These are phyloP conservation scores for Montipora capitata DNA, from an alignment of 92 coral and sea anemone species.

Conservation along the genomic window DNA sequence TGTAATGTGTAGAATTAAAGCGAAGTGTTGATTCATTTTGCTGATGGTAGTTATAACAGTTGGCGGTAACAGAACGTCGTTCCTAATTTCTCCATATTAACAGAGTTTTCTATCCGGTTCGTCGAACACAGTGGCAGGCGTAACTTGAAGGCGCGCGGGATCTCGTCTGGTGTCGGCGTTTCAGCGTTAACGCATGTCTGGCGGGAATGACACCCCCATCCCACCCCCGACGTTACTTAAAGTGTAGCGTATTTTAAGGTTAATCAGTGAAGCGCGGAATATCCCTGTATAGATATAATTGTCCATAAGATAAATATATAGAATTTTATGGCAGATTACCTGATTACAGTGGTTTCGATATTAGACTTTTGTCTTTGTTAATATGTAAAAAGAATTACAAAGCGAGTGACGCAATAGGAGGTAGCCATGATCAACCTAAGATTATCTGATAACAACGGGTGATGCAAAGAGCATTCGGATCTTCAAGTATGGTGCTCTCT, in stretches of 20 bases:
- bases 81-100: not conserved
- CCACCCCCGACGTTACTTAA: not conserved
- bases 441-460: not conserved
- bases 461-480: not conserved
- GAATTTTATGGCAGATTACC: conserved; percentile 15
- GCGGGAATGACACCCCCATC: not conserved
- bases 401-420: conserved; percentile 3
- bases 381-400: not conserved
- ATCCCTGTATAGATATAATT: conserved; percentile 13
- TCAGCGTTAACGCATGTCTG: not conserved
- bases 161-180: not conserved
- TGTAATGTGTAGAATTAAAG: not conserved
- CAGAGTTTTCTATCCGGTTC: not conserved
- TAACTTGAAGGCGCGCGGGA: not conserved
- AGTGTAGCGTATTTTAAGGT: conserved; percentile 6
- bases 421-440: not conserved
- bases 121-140: not conserved
- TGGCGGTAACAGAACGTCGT: not conserved
- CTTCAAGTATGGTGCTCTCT: not conserved
- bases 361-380: conserved; percentile 35
- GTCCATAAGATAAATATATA: conserved; percentile 29
- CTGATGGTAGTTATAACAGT: not conserved
- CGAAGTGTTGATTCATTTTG: not conserved
- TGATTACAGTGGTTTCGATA: conserved; percentile 41
- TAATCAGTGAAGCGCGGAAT: conserved; percentile 28